Evolutionary conservation across 2,797 vertebrate species (phyloP).

Genomic region (Cephalopachus bancanus): DNA sequence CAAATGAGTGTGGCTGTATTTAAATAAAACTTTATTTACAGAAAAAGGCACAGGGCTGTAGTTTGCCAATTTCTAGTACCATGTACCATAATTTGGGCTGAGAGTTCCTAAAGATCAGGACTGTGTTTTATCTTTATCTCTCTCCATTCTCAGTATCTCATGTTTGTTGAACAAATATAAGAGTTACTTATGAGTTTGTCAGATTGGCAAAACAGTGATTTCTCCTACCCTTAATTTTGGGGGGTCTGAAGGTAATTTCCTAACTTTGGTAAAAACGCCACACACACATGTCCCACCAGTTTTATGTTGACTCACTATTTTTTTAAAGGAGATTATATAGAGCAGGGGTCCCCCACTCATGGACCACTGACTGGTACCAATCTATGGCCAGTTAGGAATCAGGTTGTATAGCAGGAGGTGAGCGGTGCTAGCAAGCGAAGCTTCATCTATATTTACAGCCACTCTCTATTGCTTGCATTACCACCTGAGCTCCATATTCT

Average conservation of each 20-base stretch:
- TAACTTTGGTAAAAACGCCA: neutral
- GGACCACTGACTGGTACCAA: too few species aligned
- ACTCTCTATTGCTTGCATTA: too few species aligned
- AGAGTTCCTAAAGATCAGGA: neutral
- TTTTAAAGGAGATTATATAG: neutral
- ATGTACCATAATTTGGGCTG: neutral
- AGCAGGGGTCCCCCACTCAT: neutral
- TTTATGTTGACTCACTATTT: neutral
- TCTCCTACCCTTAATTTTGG: neutral
- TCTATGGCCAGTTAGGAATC: too few species aligned
- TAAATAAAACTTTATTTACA: neutral
- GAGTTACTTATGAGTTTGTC: neutral
- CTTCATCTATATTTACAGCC: too few species aligned
- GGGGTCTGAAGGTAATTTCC: neutral
- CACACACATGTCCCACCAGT: neutral
- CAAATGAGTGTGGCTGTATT: neutral
- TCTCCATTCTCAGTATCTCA: neutral
- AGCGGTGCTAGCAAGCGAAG: too few species aligned
- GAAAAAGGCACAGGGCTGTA: neutral
- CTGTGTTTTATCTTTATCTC: neutral
- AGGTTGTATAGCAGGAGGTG: too few species aligned
- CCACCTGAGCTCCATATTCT: too few species aligned
- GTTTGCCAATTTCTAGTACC: neutral
- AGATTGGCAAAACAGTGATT: neutral
- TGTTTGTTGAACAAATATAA: neutral